A percentile compares a stretch with the other conserved stretches of the same genome.
phyloP scores from a whole-genome alignment of 2,113 vertebrate genomes.

The Numenius arquata region DNA sequence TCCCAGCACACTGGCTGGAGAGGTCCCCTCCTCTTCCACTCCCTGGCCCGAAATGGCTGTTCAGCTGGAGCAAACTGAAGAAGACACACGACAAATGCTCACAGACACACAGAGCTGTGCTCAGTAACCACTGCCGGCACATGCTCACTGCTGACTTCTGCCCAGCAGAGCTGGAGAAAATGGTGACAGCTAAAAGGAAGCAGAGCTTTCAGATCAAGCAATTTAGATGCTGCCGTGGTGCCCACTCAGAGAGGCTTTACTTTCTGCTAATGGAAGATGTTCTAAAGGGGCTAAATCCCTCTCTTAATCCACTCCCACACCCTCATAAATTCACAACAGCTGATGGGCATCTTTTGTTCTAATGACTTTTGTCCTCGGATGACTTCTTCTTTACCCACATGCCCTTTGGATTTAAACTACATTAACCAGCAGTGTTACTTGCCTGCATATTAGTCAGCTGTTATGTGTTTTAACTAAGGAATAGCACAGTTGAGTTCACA shows the following conservation, averaged over 20 bases:
- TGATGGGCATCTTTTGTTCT: not conserved
- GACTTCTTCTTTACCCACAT: not conserved
- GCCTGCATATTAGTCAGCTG: not conserved
- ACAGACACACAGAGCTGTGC: not conserved
- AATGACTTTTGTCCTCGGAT: not conserved
- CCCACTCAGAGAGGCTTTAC: not conserved
- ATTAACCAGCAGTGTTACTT: not conserved
- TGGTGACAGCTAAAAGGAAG: not conserved
- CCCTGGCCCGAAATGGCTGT: not conserved
- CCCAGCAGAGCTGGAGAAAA: not conserved
- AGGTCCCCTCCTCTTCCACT: not conserved
- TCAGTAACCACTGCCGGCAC: accelerated
- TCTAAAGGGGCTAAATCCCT: constrained; percentile 22
- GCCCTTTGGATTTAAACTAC: not conserved
- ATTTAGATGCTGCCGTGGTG: not conserved
- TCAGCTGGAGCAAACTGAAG: not conserved
- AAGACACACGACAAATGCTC: not conserved
- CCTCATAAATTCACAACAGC: not conserved
- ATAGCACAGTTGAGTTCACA: not conserved
- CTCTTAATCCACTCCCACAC: not conserved
- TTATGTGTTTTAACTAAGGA: not conserved
- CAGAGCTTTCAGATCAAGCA: not conserved
- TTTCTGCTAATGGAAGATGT: not conserved
- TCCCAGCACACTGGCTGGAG: not conserved
- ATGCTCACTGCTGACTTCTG: not conserved